These are phyloP conservation scores for Micropoecilia bifurca DNA, from an alignment of 2,797 vertebrate genomes.

Conservation along the genomic window DNA sequence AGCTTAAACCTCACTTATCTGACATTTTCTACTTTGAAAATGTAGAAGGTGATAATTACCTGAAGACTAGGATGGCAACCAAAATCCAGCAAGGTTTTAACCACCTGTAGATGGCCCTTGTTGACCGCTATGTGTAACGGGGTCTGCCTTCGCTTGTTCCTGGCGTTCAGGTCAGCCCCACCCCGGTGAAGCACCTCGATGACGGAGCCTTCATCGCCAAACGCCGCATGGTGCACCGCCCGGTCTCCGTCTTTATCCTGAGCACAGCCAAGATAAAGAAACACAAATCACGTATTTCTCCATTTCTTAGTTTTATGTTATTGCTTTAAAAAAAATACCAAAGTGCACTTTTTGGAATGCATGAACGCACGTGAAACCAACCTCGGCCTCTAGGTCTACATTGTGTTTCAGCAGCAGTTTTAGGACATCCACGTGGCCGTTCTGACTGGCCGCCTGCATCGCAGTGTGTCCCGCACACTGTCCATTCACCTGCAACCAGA, in stretches of 20 bases:
- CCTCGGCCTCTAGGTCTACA: slow-evolving; percentile 98
- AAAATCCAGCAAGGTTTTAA: slow-evolving; percentile 96
- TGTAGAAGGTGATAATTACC: slow-evolving; percentile 76
- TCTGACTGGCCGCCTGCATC: slow-evolving; percentile 99
- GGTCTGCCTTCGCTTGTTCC: slow-evolving; percentile 97
- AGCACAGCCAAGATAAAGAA: slow-evolving; percentile 36
- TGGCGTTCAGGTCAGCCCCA: slow-evolving; percentile 95
- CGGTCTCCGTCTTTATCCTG: slow-evolving; percentile 99
- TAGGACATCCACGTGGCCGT: slow-evolving; percentile 97
- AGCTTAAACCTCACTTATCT: background rate
- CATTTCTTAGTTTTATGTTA: background rate
- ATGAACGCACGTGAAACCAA: slow-evolving; percentile 59
- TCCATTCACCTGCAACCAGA: slow-evolving; percentile 87
- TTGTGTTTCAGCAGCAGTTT: slow-evolving; percentile 97
- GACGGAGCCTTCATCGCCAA: slow-evolving; percentile 97
- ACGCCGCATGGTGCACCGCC: slow-evolving; percentile 96
- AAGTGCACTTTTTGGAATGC: background rate
- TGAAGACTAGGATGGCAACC: slow-evolving; percentile 99
- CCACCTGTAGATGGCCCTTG: slow-evolving; percentile 98
- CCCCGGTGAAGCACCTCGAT: slow-evolving; percentile 97
- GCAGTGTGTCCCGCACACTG: slow-evolving; percentile 99
- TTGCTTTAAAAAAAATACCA: background rate
- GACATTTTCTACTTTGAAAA: slow-evolving; percentile 8
- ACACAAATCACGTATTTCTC: background rate
- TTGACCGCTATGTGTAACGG: slow-evolving; percentile 98